Base-by-base conservation (phyloP, 2,113 vertebrate genomes). In the Eudyptes chrysolophus region DNA sequence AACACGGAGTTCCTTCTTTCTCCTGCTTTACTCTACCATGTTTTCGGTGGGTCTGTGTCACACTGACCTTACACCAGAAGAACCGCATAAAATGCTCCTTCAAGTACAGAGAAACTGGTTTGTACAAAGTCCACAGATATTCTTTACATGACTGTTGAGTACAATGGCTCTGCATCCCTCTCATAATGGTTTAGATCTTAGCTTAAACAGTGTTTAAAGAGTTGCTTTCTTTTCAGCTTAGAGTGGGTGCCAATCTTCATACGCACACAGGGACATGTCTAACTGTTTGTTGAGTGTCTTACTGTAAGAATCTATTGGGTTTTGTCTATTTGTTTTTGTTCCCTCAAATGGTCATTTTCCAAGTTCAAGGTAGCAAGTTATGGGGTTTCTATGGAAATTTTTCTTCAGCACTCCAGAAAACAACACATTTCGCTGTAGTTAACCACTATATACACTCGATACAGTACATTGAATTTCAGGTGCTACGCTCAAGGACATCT, bases 191-290 rank as follows among this genome's bases (percentile, higher is more conserved):
- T 94, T 87, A 65, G 49, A 89, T 96, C 78, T 89, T 84, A n/a
- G 75, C 87, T 75, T 58, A 70, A 91, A 87, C 25, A 68, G n/a
- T 21, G 18, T 92, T 86, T 84, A 79, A 72, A 84, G 69, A 80
- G 51, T 68, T 84, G 94, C 48, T 89, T 95, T 96, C 87, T 85
- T 89, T 89, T 94, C 84, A 95, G 78, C 75, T 96, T 66, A 93
- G 84, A 97, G 79, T 64, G 55, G 78, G 36, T 72, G 75, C 62
- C 70, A 95, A 85, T 95, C 94, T 93, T 60, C 80, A 64, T 44
- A 90, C 70, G 12, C 76, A 71, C 51, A 92, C 36, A 78, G 87
- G 68, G 87, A 95, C 93, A 94, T 1, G 9, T 84, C 93, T 96
- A 96, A 88, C 66, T 93, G 88, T 80, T 93, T 93, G 91, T 82